Evolutionary conservation across 2,888 invertebrate genomes (phyloP), one percentile per base, ranked within the genome.

Genomic region (Meiosimyza platycephala): DNA sequence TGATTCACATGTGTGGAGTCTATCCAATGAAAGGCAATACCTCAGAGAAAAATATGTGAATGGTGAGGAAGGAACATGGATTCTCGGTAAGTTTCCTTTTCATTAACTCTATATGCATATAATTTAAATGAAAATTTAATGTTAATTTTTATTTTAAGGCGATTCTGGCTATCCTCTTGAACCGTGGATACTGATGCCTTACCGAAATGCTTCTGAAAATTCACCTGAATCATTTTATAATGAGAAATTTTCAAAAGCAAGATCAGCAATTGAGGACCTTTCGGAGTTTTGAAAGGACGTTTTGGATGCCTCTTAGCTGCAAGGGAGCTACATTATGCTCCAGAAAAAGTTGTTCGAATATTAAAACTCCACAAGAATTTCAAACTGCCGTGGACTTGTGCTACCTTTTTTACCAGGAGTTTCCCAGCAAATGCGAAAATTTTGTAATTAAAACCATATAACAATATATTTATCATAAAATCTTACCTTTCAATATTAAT

Each of bases 231-330:
- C 52, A 18, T 47, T 33, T 15, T 72, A 60, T 33, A n/a, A 75
- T 57, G 65, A 75, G 13, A 18, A n/a, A n/a, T n/a, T n/a, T n/a
- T n/a, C n/a, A n/a, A n/a, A n/a, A n/a, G n/a, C n/a, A n/a, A n/a
- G n/a, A n/a, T n/a, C n/a, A n/a, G n/a, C n/a, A n/a, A n/a, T n/a
- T n/a, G n/a, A n/a, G n/a, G n/a, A n/a, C n/a, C n/a, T n/a, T n/a
- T n/a, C n/a, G n/a, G n/a, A n/a, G n/a, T n/a, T n/a, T n/a, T n/a
- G n/a, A n/a, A n/a, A n/a, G n/a, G n/a, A n/a, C 67, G 63, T 68
- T 75, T 73, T 73, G 60, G 71, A 28, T 73, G 73, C n/a, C 63
- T 75, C 40, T 72, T 74, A 70, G 75, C 73, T 66, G n/a, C n/a
- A n/a, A n/a, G n/a, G n/a, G n/a, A n/a, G n/a, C n/a, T n/a, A n/a